These are phyloP conservation scores for Eleutherodactylus coqui DNA, from an alignment of 2,797 vertebrate species.

Conservation along the genomic window DNA sequence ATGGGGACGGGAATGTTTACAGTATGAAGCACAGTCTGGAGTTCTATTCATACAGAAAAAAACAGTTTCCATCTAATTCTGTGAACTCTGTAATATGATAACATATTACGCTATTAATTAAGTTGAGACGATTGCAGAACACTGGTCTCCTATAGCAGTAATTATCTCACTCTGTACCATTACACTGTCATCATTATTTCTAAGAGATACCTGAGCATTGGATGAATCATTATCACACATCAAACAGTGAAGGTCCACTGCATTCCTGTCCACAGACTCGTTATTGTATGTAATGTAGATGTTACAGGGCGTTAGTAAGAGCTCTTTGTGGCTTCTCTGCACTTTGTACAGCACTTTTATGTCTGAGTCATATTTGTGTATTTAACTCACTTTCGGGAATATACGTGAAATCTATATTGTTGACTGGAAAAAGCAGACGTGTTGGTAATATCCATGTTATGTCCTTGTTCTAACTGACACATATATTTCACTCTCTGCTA, in stretches of 20 bases:
- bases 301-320: background rate
- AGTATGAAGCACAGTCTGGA: too few relatives aligned
- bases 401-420: background rate
- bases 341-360: background rate
- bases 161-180: background rate
- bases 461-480: background rate
- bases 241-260: conserved; percentile 55
- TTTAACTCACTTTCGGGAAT: background rate
- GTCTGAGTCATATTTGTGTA: conserved; percentile 13
- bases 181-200: background rate
- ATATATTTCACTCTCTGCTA: background rate
- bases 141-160: background rate
- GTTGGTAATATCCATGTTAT: background rate
- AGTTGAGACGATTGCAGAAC: background rate
- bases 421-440: background rate
- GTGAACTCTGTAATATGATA: too few relatives aligned
- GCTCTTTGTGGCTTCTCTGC: background rate
- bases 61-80: too few relatives aligned
- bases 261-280: conserved; percentile 60
- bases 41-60: too few relatives aligned
- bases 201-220: conserved; percentile 57
- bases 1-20: too few relatives aligned
- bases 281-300: conserved; percentile 42
- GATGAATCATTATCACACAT: conserved; percentile 58
- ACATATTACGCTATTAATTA: too few relatives aligned